These are phyloP conservation scores for Dreissena polymorpha DNA, from an alignment of 1,140 invertebrate genomes.

Conservation along the genomic window DNA sequence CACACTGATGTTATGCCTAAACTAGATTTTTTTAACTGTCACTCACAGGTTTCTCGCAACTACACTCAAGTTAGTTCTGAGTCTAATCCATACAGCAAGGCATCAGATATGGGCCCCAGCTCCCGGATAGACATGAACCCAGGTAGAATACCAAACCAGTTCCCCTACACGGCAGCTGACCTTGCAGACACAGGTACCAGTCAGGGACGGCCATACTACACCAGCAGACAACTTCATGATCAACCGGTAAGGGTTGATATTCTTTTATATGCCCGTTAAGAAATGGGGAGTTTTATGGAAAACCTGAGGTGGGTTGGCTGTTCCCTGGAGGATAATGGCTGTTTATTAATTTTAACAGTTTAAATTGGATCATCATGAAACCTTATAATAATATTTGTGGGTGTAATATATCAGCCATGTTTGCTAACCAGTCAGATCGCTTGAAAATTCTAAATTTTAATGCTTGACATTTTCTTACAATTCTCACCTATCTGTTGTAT, in stretches of 20 bases:
- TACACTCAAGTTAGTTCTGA: slow-evolving; percentile 26
- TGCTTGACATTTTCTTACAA: too few relatives aligned
- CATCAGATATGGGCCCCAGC: slow-evolving; percentile 8
- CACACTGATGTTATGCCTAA: too few relatives aligned
- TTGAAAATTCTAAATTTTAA: too few relatives aligned
- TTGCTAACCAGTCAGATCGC: too few relatives aligned
- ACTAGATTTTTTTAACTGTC: background rate
- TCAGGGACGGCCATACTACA: slow-evolving; percentile 46
- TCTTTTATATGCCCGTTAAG: background rate
- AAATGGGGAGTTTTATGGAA: too few relatives aligned
- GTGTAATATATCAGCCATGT: too few relatives aligned
- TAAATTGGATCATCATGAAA: too few relatives aligned
- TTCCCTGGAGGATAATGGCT: too few relatives aligned
- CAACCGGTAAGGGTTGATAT: slow-evolving; percentile 43
- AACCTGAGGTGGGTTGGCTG: too few relatives aligned
- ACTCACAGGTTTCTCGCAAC: slow-evolving; percentile 34
- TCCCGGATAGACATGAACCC: slow-evolving; percentile 12
- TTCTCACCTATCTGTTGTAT: too few relatives aligned
- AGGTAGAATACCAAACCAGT: slow-evolving; percentile 39
- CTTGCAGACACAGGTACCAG: slow-evolving; percentile 47
- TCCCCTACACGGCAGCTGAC: slow-evolving; percentile 59
- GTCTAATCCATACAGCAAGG: slow-evolving; percentile 37
- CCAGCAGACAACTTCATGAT: slow-evolving; percentile 58
- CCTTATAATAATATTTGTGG: too few relatives aligned
- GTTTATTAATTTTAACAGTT: too few relatives aligned